Base-by-base conservation (phyloP, 53 echinoderm and acorn worm species). In the Henricia sp. region DNA sequence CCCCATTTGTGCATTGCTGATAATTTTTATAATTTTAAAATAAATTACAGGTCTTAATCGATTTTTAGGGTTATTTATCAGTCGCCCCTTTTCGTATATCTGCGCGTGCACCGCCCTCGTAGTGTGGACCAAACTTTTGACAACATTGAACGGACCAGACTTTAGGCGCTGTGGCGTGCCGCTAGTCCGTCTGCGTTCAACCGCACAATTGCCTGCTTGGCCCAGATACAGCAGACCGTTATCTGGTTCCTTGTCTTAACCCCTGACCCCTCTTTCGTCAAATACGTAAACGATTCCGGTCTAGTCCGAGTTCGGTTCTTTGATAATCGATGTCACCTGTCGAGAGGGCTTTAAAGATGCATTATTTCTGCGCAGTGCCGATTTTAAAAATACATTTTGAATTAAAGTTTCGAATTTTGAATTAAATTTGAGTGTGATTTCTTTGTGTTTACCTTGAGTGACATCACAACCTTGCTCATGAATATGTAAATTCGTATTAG, bases 41-140 rank as follows among this genome's bases (percentile, higher is more conserved):
- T 63, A 63, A 80, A 80, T 63, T 37, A 63, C 21, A n/a, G 65
- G 17, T 63, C 48, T 57, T 80, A 46, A 80, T 80, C 80, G 50
- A 64, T 80, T 63, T 29, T 40, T 41, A 63, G 46, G 63, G 80
- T 21, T 80, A 80, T 80, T 80, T 80, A 80, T 80, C 63, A 76
- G 76, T 59, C 77, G 77, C 60, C 24, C 40, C 9, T 77, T 9
- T 48, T 48, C 16, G 9, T 48, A 11, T 70, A 59, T 28, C 27
- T 14, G 25, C 40, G 27, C 41, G 30, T 28, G 42, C 32, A 59
- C 77, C 77, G 60, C 77, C 77, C 60, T 40, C 60, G 80, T 80
- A 58, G 63, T 3, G 46, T 63, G 58, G 62, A 80, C 80, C 63
- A 80, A 43, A 39, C 58, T 32, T 38, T 37, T 76, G 76, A 76